Percentiles rank a stretch among this genome's conserved stretches.
Conservation (phyloP, 2,113 vertebrate genomes). For the Madoqua kirkii region DNA sequence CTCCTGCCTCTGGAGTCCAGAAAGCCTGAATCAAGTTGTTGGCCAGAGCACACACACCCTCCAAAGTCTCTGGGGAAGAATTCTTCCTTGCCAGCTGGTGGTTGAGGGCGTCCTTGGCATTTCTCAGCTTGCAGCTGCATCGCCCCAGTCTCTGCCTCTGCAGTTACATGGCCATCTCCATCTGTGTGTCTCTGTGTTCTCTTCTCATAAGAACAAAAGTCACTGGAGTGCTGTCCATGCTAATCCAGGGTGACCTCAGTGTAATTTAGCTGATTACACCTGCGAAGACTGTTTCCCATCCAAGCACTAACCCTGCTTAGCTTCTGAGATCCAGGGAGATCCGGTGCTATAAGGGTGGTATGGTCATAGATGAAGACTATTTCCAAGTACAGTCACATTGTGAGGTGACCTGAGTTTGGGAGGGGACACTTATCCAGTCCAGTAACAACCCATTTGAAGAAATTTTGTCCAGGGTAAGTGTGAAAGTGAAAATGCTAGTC, state of each 20-base stretch:
- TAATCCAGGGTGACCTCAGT: neutral
- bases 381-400: neutral
- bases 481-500: neutral
- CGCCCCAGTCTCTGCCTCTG: neutral
- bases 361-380: neutral
- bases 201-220: neutral
- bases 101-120: neutral
- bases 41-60: no score
- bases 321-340: neutral
- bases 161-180: neutral
- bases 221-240: neutral
- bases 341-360: neutral
- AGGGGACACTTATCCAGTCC: neutral
- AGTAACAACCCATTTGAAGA: neutral
- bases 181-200: neutral
- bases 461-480: neutral
- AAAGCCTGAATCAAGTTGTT: neutral
- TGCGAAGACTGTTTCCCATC: neutral
- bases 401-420: neutral
- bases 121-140: neutral
- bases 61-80: neutral
- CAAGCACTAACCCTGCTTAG: neutral
- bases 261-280: neutral
- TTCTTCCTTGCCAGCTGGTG: no score
- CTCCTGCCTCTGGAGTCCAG: neutral